Percentiles rank a stretch among this genome's conserved stretches.
phyloP scores from a whole-genome alignment of 2,113 vertebrate genomes.

The Tragulus kanchil region DNA sequence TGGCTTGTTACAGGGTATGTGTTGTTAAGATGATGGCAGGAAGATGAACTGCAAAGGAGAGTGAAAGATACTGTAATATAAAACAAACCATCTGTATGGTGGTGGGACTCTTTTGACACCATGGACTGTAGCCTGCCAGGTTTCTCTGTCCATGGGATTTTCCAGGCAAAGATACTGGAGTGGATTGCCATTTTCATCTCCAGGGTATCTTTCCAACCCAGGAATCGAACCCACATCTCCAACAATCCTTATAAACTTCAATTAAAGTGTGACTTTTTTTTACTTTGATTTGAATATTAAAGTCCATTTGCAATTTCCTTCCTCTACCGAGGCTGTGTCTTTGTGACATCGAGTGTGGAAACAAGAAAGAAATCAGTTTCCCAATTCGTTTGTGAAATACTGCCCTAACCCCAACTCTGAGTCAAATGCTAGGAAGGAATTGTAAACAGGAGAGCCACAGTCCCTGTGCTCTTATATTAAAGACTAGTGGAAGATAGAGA shows the following conservation, averaged over 20 bases:
- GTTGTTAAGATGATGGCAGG: background rate
- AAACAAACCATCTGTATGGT: background rate
- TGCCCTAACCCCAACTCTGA: background rate
- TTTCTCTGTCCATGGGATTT: background rate
- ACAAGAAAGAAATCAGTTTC: constrained; percentile 11
- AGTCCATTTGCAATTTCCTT: background rate
- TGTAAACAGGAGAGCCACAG: background rate
- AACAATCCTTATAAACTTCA: background rate
- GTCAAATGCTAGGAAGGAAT: constrained; percentile 2
- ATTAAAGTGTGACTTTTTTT: background rate
- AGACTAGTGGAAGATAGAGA: background rate
- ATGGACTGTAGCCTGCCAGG: background rate
- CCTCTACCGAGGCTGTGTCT: background rate
- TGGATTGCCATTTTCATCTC: background rate
- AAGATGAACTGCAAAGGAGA: background rate
- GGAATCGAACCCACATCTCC: background rate
- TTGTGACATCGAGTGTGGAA: background rate
- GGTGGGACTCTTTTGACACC: background rate
- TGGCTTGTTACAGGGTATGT: background rate
- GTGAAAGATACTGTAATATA: background rate
- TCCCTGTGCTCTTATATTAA: background rate
- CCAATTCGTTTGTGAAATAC: constrained; percentile 17
- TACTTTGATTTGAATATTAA: background rate
- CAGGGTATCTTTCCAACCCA: background rate
- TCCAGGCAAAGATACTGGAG: background rate